Evolutionary conservation across 2,797 vertebrate genomes (phyloP).

Genomic region (Sebastes hopkinsi): DNA sequence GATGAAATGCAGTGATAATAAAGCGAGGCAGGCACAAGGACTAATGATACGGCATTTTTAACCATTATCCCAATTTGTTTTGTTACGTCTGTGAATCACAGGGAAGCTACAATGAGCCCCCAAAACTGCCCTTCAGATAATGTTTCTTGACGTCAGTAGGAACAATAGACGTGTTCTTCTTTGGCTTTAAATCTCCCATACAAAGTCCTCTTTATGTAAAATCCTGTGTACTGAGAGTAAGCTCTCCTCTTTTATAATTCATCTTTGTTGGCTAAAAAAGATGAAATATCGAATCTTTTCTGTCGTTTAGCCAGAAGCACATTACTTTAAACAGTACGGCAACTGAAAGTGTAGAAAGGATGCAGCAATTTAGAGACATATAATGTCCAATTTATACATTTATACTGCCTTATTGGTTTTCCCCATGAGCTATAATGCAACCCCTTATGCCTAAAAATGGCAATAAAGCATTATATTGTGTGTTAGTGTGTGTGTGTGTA

Average conservation of each 20-base stretch:
- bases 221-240: neutral
- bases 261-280: neutral
- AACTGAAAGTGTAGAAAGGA: neutral
- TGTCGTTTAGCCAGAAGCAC: neutral
- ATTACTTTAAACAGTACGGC: neutral
- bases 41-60: conserved; percentile 13
- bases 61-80: conserved; percentile 1
- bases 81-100: neutral
- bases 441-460: conserved; percentile 1
- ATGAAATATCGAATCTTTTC: neutral
- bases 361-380: conserved; percentile 2
- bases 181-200: neutral
- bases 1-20: neutral
- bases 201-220: neutral
- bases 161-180: conserved; percentile 1
- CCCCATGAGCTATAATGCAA: conserved; percentile 10
- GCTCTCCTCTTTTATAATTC: neutral
- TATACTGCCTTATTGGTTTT: neutral
- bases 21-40: neutral
- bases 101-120: conserved; percentile 1
- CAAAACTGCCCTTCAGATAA: conserved; percentile 9
- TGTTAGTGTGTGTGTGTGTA: neutral
- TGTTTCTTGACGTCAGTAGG: neutral
- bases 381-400: conserved; percentile 20
- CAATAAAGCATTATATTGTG: neutral